Conservation (phyloP, 2,113 vertebrate genomes). For the Serilophus lunatus region DNA sequence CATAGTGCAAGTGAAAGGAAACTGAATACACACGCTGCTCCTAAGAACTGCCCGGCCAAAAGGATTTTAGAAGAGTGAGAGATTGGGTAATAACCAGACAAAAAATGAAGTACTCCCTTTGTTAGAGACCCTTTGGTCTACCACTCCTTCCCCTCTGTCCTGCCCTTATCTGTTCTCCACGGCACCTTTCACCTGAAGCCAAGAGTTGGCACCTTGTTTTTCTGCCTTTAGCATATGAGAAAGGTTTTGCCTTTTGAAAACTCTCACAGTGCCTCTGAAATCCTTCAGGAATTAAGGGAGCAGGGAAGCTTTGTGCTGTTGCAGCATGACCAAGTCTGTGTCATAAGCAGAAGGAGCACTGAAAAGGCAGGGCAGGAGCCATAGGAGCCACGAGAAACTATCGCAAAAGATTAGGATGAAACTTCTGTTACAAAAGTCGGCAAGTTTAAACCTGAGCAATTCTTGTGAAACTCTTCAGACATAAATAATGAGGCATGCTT, state of each 20-base stretch:
- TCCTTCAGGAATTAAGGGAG: not conserved
- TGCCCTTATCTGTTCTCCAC: not conserved
- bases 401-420: not conserved
- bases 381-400: not conserved
- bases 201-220: not conserved
- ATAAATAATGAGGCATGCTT: not conserved
- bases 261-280: not conserved
- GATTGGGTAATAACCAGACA: not conserved
- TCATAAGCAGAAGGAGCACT: not conserved
- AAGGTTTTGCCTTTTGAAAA: not conserved
- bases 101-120: not conserved
- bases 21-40: rapidly evolving
- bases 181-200: not conserved
- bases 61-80: rapidly evolving
- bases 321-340: not conserved
- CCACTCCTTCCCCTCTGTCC: rapidly evolving
- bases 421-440: not conserved
- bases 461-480: conserved; percentile 16
- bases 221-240: not conserved
- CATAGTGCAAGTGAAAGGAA: no score
- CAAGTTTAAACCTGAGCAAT: not conserved
- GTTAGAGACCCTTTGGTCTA: not conserved
- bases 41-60: not conserved
- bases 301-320: not conserved
- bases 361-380: not conserved